These are phyloP conservation scores for Scleropages formosus DNA, from an alignment of 2,797 vertebrate species.

Conservation along the genomic window DNA sequence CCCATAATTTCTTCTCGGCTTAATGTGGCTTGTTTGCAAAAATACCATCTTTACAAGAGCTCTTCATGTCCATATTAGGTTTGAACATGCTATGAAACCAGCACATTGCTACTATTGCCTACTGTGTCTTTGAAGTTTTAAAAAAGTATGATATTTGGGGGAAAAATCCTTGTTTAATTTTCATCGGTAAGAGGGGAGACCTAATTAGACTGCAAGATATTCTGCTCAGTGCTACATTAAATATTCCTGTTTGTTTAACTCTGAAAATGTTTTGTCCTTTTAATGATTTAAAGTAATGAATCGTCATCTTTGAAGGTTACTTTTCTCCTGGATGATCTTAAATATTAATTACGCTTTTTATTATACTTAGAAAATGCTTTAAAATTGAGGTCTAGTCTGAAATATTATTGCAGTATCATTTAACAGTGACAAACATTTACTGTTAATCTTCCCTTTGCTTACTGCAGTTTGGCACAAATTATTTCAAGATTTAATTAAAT, in stretches of 20 bases:
- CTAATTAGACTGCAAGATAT: neutral
- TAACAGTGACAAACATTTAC: no score
- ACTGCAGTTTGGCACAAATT: no score
- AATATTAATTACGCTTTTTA: neutral
- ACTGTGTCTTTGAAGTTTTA: constrained; percentile 36
- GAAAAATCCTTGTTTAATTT: neutral
- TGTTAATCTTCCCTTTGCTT: no score
- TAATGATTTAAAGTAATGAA: neutral
- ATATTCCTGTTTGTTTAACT: constrained; percentile 10
- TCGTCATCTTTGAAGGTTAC: neutral
- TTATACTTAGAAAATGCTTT: neutral
- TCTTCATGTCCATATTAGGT: constrained; percentile 75
- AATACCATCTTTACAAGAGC: constrained; percentile 60
- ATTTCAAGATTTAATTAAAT: no score
- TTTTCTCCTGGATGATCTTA: neutral
- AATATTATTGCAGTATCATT: no score
- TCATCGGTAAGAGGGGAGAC: no score
- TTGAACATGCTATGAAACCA: constrained; percentile 49
- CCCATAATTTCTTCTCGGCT: constrained; percentile 61
- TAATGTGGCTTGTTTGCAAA: constrained; percentile 51
- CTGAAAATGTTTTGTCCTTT: constrained; percentile 6
- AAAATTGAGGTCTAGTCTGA: no score
- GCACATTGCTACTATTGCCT: constrained; percentile 43
- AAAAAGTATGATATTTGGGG: neutral
- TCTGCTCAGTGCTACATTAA: neutral